Evolutionary conservation across 2,113 vertebrate species (phyloP).

Genomic region (Myodes glareolus): DNA sequence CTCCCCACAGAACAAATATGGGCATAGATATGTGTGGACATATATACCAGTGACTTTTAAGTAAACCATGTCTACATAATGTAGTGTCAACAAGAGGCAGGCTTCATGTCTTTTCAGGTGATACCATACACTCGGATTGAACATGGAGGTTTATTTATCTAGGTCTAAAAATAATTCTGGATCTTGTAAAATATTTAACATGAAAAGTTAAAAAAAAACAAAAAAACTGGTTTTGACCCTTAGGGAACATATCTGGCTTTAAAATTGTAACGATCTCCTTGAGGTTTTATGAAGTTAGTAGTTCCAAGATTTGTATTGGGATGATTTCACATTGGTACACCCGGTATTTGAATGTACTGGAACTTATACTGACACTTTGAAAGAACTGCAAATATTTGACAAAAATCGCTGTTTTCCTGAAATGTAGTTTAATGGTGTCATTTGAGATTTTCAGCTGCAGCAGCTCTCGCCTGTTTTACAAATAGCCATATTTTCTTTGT

Average conservation of each 20-base stretch:
- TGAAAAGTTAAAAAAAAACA: background rate
- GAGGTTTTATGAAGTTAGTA: background rate
- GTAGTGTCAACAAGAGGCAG: background rate
- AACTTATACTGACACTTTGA: background rate
- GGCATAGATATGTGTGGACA: background rate
- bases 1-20: background rate
- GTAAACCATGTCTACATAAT: background rate
- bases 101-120: background rate
- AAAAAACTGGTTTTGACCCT: background rate
- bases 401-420: background rate
- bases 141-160: background rate
- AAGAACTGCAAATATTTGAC: conserved; percentile 6
- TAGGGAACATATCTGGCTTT: conserved; percentile 1
- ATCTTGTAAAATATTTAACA: conserved; percentile 8
- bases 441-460: background rate
- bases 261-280: background rate
- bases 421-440: background rate
- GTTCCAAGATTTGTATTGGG: background rate
- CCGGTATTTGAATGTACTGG: background rate
- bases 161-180: background rate
- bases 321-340: background rate
- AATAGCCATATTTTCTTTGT: background rate
- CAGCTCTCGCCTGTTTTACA: background rate
- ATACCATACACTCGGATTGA: background rate
- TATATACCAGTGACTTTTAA: background rate